These are phyloP conservation scores for Rostratula benghalensis DNA, from an alignment of 2,113 vertebrate genomes.

Conservation along the genomic window DNA sequence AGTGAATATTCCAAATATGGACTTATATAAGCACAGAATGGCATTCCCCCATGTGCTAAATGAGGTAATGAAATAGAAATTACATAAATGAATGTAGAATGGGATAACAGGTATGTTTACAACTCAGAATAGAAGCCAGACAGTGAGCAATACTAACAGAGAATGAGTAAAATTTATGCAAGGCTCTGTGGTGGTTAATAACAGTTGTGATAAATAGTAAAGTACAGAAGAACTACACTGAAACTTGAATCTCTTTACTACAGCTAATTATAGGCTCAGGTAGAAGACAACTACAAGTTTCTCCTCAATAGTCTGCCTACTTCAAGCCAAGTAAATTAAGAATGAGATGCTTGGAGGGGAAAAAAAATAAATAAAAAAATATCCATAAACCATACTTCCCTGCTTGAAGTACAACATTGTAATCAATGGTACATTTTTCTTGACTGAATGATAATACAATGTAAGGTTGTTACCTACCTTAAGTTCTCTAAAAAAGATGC, in stretches of 20 bases:
- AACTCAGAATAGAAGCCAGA: background rate
- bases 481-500: conserved; percentile 97
- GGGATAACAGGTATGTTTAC: background rate
- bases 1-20: background rate
- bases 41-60: background rate
- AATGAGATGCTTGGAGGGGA: background rate
- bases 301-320: background rate
- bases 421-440: background rate
- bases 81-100: background rate
- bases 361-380: background rate
- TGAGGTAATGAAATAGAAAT: background rate
- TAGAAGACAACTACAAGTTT: background rate
- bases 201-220: background rate
- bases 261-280: background rate
- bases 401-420: background rate
- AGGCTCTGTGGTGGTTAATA: background rate
- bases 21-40: background rate
- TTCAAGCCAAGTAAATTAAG: background rate
- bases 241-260: background rate
- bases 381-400: background rate
- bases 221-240: background rate
- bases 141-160: background rate
- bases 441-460: background rate
- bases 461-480: conserved; percentile 83
- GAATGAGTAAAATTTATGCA: background rate